phyloP scores from a whole-genome alignment of 2,113 vertebrate genomes.

The Carlito syrichta region DNA sequence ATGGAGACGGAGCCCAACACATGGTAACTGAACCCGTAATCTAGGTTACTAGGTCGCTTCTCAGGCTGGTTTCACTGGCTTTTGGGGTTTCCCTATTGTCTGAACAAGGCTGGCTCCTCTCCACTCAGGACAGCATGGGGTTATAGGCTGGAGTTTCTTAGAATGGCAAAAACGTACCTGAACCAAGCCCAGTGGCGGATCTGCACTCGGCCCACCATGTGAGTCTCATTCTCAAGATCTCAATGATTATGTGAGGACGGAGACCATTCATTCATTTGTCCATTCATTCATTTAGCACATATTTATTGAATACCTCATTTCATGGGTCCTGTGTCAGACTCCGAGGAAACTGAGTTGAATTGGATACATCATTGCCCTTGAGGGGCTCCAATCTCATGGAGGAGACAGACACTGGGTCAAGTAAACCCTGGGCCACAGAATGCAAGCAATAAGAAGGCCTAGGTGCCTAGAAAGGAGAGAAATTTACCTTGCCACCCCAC shows the following conservation, averaged over 20 bases:
- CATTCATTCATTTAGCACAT: background rate
- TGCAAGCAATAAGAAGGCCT: background rate
- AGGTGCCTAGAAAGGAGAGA: background rate
- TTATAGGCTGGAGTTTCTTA: background rate
- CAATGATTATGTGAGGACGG: background rate
- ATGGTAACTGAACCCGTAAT: background rate
- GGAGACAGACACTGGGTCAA: background rate
- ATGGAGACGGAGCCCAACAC: background rate
- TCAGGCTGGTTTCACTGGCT: background rate
- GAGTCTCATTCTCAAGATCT: background rate
- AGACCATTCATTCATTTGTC: background rate
- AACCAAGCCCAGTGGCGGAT: background rate
- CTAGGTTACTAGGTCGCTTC: conserved; percentile 16
- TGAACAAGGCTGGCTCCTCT: conserved; percentile 11
- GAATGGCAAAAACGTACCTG: background rate
- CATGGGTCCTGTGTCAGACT: no score
- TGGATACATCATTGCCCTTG: background rate
- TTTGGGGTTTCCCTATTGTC: conserved; percentile 8
- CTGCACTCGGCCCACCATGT: background rate
- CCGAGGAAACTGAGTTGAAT: background rate
- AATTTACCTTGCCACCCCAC: background rate
- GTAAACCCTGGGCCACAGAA: background rate
- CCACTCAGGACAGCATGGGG: background rate
- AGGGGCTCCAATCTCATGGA: background rate
- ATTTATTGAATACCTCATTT: background rate